Evolutionary conservation across 2,113 vertebrate genomes (phyloP).

Genomic region (Prietella phreatophila): DNA sequence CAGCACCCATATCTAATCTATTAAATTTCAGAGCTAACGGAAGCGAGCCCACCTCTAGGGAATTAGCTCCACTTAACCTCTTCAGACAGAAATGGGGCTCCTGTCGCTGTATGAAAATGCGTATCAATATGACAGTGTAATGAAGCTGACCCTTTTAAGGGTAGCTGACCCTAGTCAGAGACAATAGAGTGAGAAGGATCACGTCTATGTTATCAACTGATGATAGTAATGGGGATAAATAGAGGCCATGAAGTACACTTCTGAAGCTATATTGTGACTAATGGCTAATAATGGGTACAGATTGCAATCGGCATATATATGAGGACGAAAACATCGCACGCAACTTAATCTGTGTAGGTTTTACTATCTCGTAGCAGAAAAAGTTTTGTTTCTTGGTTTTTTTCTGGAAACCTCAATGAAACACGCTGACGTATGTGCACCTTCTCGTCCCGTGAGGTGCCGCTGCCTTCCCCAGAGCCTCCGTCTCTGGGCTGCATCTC

Average conservation of each 20-base stretch:
- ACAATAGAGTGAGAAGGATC: conserved; percentile 20
- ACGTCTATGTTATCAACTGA: background rate
- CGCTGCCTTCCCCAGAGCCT: conserved; percentile 65
- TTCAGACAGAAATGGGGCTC: conserved; percentile 35
- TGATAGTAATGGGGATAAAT: conserved; percentile 10
- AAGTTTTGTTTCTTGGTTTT: background rate
- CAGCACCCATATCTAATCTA: conserved; percentile 49
- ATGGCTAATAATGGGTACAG: background rate
- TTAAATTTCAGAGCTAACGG: conserved; percentile 48
- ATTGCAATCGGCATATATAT: too few relatives aligned
- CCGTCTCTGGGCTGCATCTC: conserved; percentile 88
- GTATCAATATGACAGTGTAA: conserved; percentile 1
- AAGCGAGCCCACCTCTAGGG: conserved; percentile 30
- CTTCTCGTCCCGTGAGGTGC: conserved; percentile 79
- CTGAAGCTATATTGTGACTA: background rate
- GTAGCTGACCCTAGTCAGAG: conserved; percentile 2
- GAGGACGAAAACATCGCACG: background rate
- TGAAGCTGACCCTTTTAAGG: conserved; percentile 4
- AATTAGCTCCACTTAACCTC: conserved; percentile 45
- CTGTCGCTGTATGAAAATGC: background rate
- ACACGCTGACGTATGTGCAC: conserved; percentile 62
- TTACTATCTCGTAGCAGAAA: background rate
- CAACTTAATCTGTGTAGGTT: background rate
- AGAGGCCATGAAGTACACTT: background rate
- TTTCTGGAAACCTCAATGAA: background rate